These are phyloP conservation scores for Hermodice carunculata DNA, from an alignment of 2,888 invertebrate species.

Conservation along the genomic window DNA sequence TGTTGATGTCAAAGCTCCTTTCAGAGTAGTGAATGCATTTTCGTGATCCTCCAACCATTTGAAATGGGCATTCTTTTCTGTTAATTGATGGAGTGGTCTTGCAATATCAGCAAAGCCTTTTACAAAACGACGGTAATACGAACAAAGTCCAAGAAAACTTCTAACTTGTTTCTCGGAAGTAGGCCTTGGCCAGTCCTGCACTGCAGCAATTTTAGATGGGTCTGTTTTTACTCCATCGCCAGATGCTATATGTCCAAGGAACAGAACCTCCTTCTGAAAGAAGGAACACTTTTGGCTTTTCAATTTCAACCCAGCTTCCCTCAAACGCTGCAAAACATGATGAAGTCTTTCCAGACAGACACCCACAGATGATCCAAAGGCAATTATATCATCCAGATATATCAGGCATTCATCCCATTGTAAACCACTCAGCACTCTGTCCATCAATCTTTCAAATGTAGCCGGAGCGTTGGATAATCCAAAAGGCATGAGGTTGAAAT, in stretches of 20 bases:
- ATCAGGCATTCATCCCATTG: slow-evolving; percentile 17
- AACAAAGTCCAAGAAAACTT: background rate
- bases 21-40: slow-evolving; percentile 28
- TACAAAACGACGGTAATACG: slow-evolving; percentile 27
- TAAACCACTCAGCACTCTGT: slow-evolving; percentile 1
- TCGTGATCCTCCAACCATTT: slow-evolving; percentile 32
- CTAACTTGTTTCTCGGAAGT: background rate
- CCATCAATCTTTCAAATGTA: slow-evolving; percentile 31
- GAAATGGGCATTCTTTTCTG: slow-evolving; percentile 22
- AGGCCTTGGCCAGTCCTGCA: background rate
- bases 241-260: slow-evolving; percentile 1
- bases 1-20: slow-evolving; percentile 19
- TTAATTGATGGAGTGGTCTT: slow-evolving; percentile 21
- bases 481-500: slow-evolving; percentile 30
- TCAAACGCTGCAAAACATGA: slow-evolving; percentile 15
- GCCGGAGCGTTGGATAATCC: slow-evolving; percentile 25
- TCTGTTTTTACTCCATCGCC: background rate
- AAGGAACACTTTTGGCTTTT: background rate
- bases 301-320: background rate
- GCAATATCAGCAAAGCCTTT: slow-evolving; percentile 19
- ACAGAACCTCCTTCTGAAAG: background rate
- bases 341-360: slow-evolving; percentile 5
- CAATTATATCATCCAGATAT: slow-evolving; percentile 32
- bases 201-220: background rate
- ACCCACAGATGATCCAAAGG: background rate